Evolutionary conservation across 2,888 invertebrate species (phyloP), one percentile per base, ranked within the genome.

Genomic region (Netelia melanura): DNA sequence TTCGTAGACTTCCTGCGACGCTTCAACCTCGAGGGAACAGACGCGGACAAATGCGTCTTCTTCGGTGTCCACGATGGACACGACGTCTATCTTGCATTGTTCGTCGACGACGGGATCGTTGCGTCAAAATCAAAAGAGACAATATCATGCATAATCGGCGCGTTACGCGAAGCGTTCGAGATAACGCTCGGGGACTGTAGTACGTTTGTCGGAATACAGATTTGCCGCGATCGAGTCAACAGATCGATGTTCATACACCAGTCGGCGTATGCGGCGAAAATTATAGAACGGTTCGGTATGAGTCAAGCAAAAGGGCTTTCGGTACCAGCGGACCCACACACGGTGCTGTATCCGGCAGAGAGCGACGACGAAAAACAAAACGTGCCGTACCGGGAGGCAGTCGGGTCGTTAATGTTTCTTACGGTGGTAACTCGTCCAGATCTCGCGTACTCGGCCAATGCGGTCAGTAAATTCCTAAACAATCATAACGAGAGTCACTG

Each of bases 191-290:
- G 81, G 0, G 79, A 86, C 14, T 58, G 74, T 9, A 87, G 75
- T 30, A 17, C n/a, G 1, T 87, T 87, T 44, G 87, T 86, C 11
- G 85, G 86, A 6, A 17, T 87, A 6, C 82, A 87, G 52, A 85
- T 87, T 11, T 44, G 67, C 0, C 81, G 87, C 0, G 78, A 86
- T 74, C 65, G 85, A 70, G 64, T 11, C 0, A 44, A 38, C 1
- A 86, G 75, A 70, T n/a, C 79, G 9, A 64, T 87, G 78, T 86
- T 79, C 38, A 30, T 87, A 54, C 84, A 87, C 30, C 86, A 87
- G 43, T 38, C 70, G 21, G 30, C 65, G 9, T 87, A 87, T 52
- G 75, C 82, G 48, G 52, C 9, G 14, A 81, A 68, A 68, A 14
- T 87, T 5, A 9, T 88, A 0, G 75, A 80, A n/a, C 21, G 54